These are phyloP conservation scores for Ennomos fuscantarius DNA, from an alignment of 2,888 invertebrate genomes.

Conservation along the genomic window DNA sequence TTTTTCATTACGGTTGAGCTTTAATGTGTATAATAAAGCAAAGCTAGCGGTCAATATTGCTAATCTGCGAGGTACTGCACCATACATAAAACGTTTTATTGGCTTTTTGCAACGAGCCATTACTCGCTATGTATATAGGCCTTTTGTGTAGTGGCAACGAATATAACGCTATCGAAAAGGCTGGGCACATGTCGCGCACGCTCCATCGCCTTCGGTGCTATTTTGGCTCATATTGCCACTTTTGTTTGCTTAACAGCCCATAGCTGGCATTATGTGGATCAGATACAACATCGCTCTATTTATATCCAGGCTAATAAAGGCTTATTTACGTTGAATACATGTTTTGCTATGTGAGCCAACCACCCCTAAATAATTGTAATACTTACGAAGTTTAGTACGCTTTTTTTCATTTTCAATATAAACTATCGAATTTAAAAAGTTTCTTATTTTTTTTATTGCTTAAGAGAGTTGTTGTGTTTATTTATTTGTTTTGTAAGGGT, in stretches of 20 bases:
- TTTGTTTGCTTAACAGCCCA: constrained; percentile 55
- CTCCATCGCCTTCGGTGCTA: constrained; percentile 55
- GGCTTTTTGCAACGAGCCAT: constrained; percentile 57
- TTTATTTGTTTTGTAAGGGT: no score
- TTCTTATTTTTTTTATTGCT: no score
- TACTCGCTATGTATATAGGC: constrained; percentile 45
- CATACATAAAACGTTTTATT: constrained; percentile 65
- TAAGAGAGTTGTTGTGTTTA: no score
- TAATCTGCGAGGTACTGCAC: constrained; percentile 56
- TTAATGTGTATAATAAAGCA: constrained; percentile 43
- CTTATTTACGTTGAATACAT: constrained; percentile 22
- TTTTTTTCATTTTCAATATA: constrained; percentile 3
- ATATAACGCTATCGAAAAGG: constrained; percentile 46
- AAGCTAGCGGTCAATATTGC: constrained; percentile 46
- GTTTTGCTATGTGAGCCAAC: constrained; percentile 12
- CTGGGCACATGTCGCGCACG: constrained; percentile 47
- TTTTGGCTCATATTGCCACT: constrained; percentile 47
- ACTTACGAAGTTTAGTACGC: constrained; percentile 27
- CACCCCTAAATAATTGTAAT: constrained; percentile 18
- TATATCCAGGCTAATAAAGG: constrained; percentile 24
- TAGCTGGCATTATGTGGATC: constrained; percentile 41
- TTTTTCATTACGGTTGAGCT: constrained; percentile 20
- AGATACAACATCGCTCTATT: constrained; percentile 38
- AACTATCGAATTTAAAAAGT: no score
- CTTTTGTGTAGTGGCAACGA: constrained; percentile 42